These are phyloP conservation scores for Scortum barcoo DNA, from an alignment of 2,113 vertebrate species.

Conservation along the genomic window DNA sequence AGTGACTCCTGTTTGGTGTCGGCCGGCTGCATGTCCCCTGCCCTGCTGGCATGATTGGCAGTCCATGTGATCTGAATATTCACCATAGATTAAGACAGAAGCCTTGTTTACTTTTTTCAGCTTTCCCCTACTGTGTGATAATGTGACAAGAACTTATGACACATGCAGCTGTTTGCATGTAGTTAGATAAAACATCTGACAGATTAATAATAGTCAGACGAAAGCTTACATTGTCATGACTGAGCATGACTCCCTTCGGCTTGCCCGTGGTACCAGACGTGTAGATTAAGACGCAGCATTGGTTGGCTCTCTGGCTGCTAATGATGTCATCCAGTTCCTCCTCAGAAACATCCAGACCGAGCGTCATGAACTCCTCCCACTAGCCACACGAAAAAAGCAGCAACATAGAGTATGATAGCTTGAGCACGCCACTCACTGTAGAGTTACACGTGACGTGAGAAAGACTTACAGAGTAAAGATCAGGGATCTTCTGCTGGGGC, in stretches of 20 bases:
- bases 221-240: conserved; percentile 90
- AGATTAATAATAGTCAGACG: not conserved
- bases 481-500: conserved; percentile 72
- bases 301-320: conserved; percentile 85
- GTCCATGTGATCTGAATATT: conserved; percentile 91
- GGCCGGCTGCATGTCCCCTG: conserved; percentile 86
- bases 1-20: conserved; percentile 89
- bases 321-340: conserved; percentile 85
- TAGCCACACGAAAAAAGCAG: conserved; percentile 59
- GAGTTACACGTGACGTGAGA: not conserved
- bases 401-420: conserved; percentile 10
- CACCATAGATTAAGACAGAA: not conserved
- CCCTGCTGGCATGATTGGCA: conserved; percentile 85
- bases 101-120: not conserved
- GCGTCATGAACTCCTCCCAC: conserved; percentile 91
- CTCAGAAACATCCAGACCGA: conserved; percentile 85
- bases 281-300: conserved; percentile 91
- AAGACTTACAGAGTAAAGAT: conserved; percentile 86
- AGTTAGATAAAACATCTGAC: not conserved
- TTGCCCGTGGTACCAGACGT: conserved; percentile 91
- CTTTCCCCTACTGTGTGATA: not conserved
- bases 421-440: not conserved
- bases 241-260: conserved; percentile 94
- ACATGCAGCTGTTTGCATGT: not conserved
- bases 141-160: not conserved